Conservation (phyloP, 2,888 invertebrate genomes). For the Agrotis ipsilon region DNA sequence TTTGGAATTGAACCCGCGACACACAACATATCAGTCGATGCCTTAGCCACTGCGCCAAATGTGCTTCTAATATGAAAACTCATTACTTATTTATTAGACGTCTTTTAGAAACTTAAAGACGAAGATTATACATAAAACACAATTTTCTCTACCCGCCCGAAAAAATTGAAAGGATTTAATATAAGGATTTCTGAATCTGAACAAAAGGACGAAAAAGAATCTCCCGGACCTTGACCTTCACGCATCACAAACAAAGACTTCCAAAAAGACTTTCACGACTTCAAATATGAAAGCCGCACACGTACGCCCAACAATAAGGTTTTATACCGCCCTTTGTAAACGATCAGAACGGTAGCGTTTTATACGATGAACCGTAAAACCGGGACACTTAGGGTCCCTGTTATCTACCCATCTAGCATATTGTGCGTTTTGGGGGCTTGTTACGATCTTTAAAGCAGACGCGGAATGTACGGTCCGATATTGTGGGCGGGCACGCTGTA, state of each 20-base stretch:
- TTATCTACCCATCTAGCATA: conserved; percentile 89
- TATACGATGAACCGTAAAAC: conserved; percentile 77
- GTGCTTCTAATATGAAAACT: too few species aligned
- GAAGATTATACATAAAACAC: too few species aligned
- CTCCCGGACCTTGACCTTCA: conserved; percentile 55
- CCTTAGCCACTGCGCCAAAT: too few species aligned
- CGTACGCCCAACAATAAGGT: conserved; percentile 67
- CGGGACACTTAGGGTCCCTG: conserved; percentile 81
- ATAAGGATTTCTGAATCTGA: too few species aligned
- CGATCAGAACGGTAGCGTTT: conserved; percentile 68
- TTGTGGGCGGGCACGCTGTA: conserved; percentile 49
- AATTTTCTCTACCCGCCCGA: neutral
- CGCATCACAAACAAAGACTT: conserved; percentile 10
- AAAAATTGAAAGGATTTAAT: too few species aligned
- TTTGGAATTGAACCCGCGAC: too few species aligned
- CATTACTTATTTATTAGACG: too few species aligned
- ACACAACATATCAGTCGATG: too few species aligned
- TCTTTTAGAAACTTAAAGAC: too few species aligned
- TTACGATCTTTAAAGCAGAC: conserved; percentile 74
- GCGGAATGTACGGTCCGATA: conserved; percentile 70
- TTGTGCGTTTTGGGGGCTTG: conserved; percentile 87
- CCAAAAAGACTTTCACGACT: conserved; percentile 56
- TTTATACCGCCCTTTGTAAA: conserved; percentile 62
- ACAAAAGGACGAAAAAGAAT: neutral
- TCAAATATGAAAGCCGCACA: conserved; percentile 66